Percentiles rank a stretch among this genome's conserved stretches.
phyloP scores from a whole-genome alignment of 2,797 vertebrate genomes.

The Hybognathus amarus region DNA sequence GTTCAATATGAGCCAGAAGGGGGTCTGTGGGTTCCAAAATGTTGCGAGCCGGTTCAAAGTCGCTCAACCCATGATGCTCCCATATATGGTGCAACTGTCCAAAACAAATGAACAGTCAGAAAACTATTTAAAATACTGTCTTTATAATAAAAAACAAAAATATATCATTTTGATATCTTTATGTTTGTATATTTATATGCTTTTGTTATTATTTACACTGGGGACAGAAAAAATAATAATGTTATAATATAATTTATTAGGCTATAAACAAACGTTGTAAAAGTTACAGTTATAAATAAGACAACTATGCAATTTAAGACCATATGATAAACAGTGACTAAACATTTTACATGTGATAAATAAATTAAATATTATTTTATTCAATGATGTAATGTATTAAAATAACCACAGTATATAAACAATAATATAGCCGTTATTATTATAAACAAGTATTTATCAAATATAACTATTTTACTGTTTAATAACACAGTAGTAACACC shows the following conservation, averaged over 20 bases:
- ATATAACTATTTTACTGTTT: background rate
- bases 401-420: background rate
- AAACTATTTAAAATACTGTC: no score
- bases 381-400: background rate
- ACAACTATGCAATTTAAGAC: background rate
- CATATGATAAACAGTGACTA: background rate
- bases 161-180: background rate
- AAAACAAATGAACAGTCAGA: no score
- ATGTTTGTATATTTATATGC: background rate
- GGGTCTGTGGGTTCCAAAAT: background rate
- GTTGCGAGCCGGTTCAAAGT: background rate
- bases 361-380: background rate
- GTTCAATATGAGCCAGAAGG: constrained; percentile 20
- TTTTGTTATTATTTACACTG: background rate
- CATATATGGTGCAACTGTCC: no score
- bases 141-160: no score
- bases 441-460: no score
- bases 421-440: background rate
- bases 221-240: background rate
- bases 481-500: background rate
- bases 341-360: background rate
- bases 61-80: background rate
- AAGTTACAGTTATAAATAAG: background rate
- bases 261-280: background rate
- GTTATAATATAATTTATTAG: background rate